Conservation (phyloP, 2,888 invertebrate species). For the Tetragonula carbonaria region DNA sequence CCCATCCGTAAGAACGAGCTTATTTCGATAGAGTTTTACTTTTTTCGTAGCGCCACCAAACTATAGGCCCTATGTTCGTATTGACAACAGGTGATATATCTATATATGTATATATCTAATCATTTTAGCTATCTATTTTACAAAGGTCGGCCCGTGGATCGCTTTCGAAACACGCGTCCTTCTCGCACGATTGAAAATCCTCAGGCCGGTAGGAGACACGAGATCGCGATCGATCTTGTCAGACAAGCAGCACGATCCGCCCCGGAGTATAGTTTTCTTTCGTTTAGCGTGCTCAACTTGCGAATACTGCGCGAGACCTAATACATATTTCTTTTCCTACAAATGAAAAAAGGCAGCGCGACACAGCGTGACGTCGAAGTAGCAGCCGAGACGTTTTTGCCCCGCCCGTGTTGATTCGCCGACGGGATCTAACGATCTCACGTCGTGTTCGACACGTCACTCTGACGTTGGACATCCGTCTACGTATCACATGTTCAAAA, state of each 20-base stretch:
- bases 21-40: slow-evolving; percentile 77
- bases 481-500: slow-evolving; percentile 50
- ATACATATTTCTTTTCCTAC: slow-evolving; percentile 54
- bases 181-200: slow-evolving; percentile 37
- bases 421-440: background rate
- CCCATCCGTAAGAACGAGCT: slow-evolving; percentile 66
- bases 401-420: background rate
- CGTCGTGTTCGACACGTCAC: background rate
- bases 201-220: slow-evolving; percentile 63
- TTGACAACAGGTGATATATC: slow-evolving; percentile 79
- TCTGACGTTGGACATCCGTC: slow-evolving; percentile 42
- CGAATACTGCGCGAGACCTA: slow-evolving; percentile 59
- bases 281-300: slow-evolving; percentile 50
- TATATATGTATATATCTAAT: slow-evolving; percentile 72
- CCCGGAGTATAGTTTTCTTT: slow-evolving; percentile 26
- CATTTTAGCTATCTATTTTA: slow-evolving; percentile 80
- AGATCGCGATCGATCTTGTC: slow-evolving; percentile 32
- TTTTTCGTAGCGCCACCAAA: slow-evolving; percentile 71
- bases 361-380: slow-evolving; percentile 65
- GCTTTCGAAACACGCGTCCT: background rate
- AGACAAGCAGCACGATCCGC: slow-evolving; percentile 39
- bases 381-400: slow-evolving; percentile 60
- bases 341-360: slow-evolving; percentile 70
- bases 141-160: slow-evolving; percentile 69
- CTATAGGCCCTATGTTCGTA: slow-evolving; percentile 80